These are phyloP conservation scores for Furcula furcula DNA, from an alignment of 2,888 invertebrate species.

Conservation along the genomic window DNA sequence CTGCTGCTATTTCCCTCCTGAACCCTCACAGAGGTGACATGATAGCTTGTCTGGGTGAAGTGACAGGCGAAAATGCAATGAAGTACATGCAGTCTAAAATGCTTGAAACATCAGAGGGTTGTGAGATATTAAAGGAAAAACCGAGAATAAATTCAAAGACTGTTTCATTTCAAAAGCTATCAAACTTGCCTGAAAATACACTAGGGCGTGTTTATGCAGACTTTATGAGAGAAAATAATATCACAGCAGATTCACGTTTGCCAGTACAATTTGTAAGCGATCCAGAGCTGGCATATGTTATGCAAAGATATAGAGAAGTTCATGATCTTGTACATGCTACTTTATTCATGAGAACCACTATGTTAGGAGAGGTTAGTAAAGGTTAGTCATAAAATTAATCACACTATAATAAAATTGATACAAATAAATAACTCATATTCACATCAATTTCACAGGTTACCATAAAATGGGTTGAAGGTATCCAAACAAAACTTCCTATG, in stretches of 20 bases:
- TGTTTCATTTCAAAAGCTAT: constrained; percentile 87
- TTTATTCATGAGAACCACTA: constrained; percentile 96
- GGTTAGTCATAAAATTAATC: too few species aligned
- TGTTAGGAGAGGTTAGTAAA: constrained; percentile 87
- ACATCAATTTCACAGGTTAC: constrained; percentile 86
- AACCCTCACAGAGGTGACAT: constrained; percentile 93
- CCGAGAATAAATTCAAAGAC: constrained; percentile 94
- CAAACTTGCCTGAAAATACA: constrained; percentile 88
- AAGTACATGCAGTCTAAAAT: constrained; percentile 88
- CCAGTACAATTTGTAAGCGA: constrained; percentile 96
- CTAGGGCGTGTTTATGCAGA: constrained; percentile 93
- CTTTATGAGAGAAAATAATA: constrained; percentile 92
- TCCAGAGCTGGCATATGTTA: constrained; percentile 94
- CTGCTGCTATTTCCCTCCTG: constrained; percentile 90
- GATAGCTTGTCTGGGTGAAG: constrained; percentile 97
- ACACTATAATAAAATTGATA: too few species aligned
- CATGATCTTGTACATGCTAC: constrained; percentile 97
- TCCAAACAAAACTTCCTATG: constrained; percentile 98
- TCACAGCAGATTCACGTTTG: constrained; percentile 95
- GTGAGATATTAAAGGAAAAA: constrained; percentile 86
- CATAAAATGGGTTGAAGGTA: constrained; percentile 98
- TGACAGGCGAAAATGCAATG: constrained; percentile 89
- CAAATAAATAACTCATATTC: too few species aligned
- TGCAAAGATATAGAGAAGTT: constrained; percentile 98
- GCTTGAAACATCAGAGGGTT: constrained; percentile 89